Evolutionary conservation across 2,888 invertebrate species (phyloP).

Genomic region (Apamea anceps): DNA sequence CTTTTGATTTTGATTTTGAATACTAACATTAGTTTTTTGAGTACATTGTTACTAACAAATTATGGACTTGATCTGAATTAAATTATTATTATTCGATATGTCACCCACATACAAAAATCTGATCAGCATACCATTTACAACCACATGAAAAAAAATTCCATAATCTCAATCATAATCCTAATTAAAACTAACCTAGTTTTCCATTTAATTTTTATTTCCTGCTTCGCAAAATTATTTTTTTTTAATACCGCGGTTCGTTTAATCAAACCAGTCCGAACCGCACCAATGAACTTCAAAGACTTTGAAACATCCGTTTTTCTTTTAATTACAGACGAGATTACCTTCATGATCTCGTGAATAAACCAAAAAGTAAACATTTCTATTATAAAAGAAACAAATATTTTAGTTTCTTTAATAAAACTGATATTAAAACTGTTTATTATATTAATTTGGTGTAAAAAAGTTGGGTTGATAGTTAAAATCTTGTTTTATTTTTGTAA

Average conservation of each 20-base stretch:
- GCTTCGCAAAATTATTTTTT: conserved; percentile 7
- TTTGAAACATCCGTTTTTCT: conserved; percentile 35
- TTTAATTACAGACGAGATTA: conserved; percentile 27
- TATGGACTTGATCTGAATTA: no score
- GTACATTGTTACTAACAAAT: no score
- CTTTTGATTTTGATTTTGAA: no score
- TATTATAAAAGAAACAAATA: conserved; percentile 26
- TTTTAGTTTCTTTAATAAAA: conserved; percentile 18
- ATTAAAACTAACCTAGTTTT: conserved; percentile 10
- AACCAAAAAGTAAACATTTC: conserved; percentile 37
- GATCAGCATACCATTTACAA: neutral
- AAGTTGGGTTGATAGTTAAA: neutral
- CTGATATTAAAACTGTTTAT: conserved; percentile 32
- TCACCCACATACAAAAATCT: neutral
- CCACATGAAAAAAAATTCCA: neutral
- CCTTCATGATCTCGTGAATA: conserved; percentile 31
- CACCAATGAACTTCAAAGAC: conserved; percentile 43
- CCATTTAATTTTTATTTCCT: neutral
- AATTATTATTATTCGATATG: neutral
- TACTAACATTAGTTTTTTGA: no score
- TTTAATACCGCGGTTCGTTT: neutral
- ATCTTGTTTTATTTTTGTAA: conserved; percentile 4
- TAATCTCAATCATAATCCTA: neutral
- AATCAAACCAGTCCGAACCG: neutral
- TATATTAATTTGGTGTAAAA: neutral